These are phyloP conservation scores for Strix uralensis DNA, from an alignment of 2,113 vertebrate genomes.

Conservation along the genomic window DNA sequence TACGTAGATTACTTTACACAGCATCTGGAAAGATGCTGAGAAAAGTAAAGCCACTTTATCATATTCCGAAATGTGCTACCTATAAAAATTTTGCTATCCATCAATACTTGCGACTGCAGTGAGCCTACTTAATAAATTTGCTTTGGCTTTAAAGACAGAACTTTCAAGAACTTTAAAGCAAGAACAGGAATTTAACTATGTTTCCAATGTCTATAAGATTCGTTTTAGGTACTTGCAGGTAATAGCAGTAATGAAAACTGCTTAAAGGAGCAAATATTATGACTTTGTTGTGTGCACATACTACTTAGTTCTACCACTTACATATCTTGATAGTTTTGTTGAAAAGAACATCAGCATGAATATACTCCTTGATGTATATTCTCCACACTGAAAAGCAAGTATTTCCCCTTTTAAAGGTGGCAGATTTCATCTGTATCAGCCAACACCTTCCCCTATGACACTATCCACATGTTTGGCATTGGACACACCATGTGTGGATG, in stretches of 20 bases:
- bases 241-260: background rate
- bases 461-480: fast-evolving
- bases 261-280: background rate
- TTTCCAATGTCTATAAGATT: background rate
- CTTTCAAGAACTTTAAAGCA: background rate
- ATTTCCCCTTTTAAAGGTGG: background rate
- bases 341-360: background rate
- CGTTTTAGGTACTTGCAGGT: background rate
- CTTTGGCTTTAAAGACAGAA: background rate
- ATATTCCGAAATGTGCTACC: background rate
- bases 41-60: slow-evolving; percentile 28
- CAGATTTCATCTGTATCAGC: background rate
- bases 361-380: background rate
- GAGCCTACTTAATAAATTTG: background rate
- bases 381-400: background rate
- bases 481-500: fast-evolving
- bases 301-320: background rate
- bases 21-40: slow-evolving; percentile 64
- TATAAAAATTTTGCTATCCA: background rate
- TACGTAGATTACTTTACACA: slow-evolving; percentile 54
- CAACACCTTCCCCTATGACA: background rate
- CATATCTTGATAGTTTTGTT: background rate
- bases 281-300: background rate
- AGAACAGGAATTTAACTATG: background rate
- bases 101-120: background rate